phyloP scores from a whole-genome alignment of 1,140 invertebrate species.

The Lasioglossum albipes region DNA sequence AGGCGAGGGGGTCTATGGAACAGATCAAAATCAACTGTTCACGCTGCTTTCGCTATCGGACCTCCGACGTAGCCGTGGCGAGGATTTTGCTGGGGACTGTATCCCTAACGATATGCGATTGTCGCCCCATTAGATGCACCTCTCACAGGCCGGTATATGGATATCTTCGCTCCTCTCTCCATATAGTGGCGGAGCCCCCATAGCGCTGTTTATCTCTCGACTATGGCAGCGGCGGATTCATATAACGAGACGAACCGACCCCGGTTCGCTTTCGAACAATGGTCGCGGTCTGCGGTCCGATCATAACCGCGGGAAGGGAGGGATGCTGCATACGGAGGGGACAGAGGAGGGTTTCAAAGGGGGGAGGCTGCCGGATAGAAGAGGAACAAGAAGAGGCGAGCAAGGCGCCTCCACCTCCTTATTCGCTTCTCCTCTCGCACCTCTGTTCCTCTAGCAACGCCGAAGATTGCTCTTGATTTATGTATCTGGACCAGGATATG shows the following conservation, averaged over 20 bases:
- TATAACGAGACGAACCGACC: slow-evolving; percentile 71
- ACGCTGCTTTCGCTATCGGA: slow-evolving; percentile 30
- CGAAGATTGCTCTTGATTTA: slow-evolving; percentile 71
- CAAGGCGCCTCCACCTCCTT: slow-evolving; percentile 39
- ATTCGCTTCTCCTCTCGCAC: not conserved
- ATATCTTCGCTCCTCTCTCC: slow-evolving; percentile 66
- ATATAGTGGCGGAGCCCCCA: slow-evolving; percentile 62
- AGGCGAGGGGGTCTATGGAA: not conserved
- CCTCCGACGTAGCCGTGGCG: slow-evolving; percentile 56
- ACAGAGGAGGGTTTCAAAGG: too few relatives aligned
- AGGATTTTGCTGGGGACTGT: slow-evolving; percentile 66
- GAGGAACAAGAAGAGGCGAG: slow-evolving; percentile 58
- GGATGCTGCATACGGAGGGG: too few relatives aligned
- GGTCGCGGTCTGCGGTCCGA: slow-evolving; percentile 64
- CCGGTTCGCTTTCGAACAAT: slow-evolving; percentile 70
- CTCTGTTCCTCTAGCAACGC: slow-evolving; percentile 29
- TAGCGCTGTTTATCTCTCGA: slow-evolving; percentile 73
- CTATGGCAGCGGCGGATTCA: slow-evolving; percentile 60
- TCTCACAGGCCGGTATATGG: slow-evolving; percentile 69
- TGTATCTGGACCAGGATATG: slow-evolving; percentile 52
- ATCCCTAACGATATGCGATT: slow-evolving; percentile 75
- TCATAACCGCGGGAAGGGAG: slow-evolving; percentile 64
- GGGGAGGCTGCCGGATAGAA: slow-evolving; percentile 6
- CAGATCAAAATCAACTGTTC: slow-evolving; percentile 34
- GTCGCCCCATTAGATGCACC: slow-evolving; percentile 75